These are phyloP conservation scores for Aplocera efformata DNA, from an alignment of 2,888 invertebrate species.

Conservation along the genomic window DNA sequence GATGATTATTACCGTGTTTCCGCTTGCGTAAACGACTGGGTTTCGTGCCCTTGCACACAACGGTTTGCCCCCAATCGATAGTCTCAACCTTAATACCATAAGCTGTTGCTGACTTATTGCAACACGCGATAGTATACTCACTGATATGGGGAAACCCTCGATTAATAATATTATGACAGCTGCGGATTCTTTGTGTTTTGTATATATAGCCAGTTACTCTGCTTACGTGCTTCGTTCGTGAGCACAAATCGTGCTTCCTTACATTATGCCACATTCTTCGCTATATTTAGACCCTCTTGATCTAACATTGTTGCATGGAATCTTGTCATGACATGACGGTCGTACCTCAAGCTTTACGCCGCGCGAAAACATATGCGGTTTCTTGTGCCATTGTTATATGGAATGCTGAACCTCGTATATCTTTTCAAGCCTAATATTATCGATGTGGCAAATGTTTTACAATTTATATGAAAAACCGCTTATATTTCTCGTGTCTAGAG, in stretches of 20 bases:
- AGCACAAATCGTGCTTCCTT: constrained; percentile 28
- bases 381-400: constrained; percentile 23
- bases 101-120: constrained; percentile 7
- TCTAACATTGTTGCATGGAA: constrained; percentile 28
- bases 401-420: constrained; percentile 19
- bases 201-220: constrained; percentile 16
- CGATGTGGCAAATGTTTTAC: constrained; percentile 31
- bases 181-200: constrained; percentile 23
- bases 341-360: constrained; percentile 22
- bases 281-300: constrained; percentile 29
- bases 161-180: constrained; percentile 26
- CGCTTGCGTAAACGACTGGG: constrained; percentile 43
- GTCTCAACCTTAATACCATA: constrained; percentile 13
- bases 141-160: constrained; percentile 21
- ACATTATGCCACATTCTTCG: constrained; percentile 31
- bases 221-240: constrained; percentile 26
- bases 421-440: constrained; percentile 16
- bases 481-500: constrained; percentile 43
- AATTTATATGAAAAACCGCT: constrained; percentile 46
- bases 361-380: constrained; percentile 20
- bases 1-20: constrained; percentile 60
- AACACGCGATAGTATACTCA: constrained; percentile 4
- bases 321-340: constrained; percentile 19
- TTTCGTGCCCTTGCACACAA: background rate
- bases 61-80: constrained; percentile 9